Percentiles rank a stretch among this genome's conserved stretches.
Evolutionary conservation across 2,888 invertebrate species (phyloP).

Genomic region (Hemithea aestivaria): DNA sequence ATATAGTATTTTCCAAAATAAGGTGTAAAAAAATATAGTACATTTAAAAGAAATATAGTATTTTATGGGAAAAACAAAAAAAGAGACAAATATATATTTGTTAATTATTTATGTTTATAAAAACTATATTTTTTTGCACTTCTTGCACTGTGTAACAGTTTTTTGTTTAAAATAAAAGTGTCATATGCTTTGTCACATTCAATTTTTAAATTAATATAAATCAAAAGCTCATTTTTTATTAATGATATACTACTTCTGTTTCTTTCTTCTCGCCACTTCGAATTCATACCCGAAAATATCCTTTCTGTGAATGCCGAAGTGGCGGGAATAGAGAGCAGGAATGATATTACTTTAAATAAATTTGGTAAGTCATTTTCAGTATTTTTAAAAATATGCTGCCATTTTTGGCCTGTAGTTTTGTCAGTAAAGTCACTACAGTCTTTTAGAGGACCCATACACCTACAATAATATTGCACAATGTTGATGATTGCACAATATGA

Average conservation of each 20-base stretch:
- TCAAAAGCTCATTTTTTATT: constrained; percentile 15
- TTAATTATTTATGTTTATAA: neutral
- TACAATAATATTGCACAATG: too few species aligned
- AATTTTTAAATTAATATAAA: constrained; percentile 11
- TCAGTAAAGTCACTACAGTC: neutral
- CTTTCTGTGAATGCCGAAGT: constrained; percentile 21
- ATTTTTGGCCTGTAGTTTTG: constrained; percentile 4
- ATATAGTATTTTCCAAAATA: neutral
- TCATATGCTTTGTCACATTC: neutral
- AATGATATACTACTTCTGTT: constrained; percentile 14
- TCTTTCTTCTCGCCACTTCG: constrained; percentile 20
- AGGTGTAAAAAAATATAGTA: neutral
- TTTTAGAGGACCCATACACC: too few species aligned
- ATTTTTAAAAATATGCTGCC: constrained; percentile 1
- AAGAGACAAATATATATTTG: neutral
- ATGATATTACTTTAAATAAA: constrained; percentile 13
- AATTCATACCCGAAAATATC: constrained; percentile 18
- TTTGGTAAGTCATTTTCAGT: constrained; percentile 8
- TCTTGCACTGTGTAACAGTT: neutral
- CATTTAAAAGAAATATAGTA: neutral
- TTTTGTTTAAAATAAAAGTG: neutral
- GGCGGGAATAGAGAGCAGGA: constrained; percentile 18
- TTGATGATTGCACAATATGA: too few species aligned
- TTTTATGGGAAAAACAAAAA: too few species aligned
- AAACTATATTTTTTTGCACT: too few species aligned